Base-by-base conservation (phyloP, 2,888 invertebrate genomes). In the Drosophila barbarae region DNA sequence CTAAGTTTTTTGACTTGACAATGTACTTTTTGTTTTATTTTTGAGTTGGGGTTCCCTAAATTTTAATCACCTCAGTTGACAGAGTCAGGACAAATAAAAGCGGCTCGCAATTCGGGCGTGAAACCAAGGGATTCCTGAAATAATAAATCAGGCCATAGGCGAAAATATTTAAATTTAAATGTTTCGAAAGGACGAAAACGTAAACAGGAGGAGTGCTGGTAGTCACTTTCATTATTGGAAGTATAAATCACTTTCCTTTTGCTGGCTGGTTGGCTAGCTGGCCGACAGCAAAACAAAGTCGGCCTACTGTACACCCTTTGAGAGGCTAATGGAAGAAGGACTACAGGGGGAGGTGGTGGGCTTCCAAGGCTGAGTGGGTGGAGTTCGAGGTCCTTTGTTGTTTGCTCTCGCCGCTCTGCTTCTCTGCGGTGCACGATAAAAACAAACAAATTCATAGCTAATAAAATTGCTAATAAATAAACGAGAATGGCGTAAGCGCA, bases 401-500 rank as follows among this genome's bases (percentile, higher is more conserved):
- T 58, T 65, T 61, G 67, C 58, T 72, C 60, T 49, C 58, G 46
- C 30, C 67, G 38, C 74, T 71, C 59, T 69, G 60, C 34, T 41
- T 38, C 28, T 60, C 49, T 78, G 74, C 60, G 77, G 79, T 51
- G 71, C 72, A 70, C 85, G 85, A 82, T 85, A 82, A 82, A 85
- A 81, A 82, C 85, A 85, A 85, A 82, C 81, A 85, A 82, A 82
- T 82, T 82, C 81, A 82, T 83, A 82, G 81, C 81, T 82, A 82
- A 82, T 82, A 82, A 82, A 82, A 82, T 82, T 84, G 84, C 81
- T 85, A 82, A 82, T 82, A 82, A 82, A 82, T 82, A 81, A 81
- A 83, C 85, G 81, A 80, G 85, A 80, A 80, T 80, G 85, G 84
- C 85, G 78, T 84, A 84, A 84, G 72, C 85, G 77, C 80, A 85